Conservation (phyloP, 2,113 vertebrate genomes). For the Odontophorus gujanensis region DNA sequence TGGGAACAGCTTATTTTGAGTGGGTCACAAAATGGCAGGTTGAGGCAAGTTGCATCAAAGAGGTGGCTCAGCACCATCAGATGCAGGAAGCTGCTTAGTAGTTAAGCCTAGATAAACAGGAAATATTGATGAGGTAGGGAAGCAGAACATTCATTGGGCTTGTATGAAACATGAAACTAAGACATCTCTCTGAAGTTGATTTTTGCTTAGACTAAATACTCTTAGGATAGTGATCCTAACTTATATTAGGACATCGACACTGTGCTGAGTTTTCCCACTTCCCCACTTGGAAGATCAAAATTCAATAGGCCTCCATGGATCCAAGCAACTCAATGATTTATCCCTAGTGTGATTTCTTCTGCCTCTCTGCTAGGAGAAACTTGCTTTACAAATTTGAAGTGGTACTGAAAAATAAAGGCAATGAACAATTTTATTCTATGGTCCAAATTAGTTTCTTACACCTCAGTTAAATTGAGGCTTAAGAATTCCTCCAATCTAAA, state of each 20-base stretch:
- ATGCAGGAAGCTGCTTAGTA: background rate
- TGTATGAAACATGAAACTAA: background rate
- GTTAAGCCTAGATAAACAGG: background rate
- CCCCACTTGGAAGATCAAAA: rapidly evolving
- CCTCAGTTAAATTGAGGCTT: background rate
- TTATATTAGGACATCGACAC: background rate
- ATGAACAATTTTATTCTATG: background rate
- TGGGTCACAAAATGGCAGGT: background rate
- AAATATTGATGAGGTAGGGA: background rate
- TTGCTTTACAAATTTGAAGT: background rate
- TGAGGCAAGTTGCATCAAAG: background rate
- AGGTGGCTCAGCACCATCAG: background rate
- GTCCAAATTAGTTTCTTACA: background rate
- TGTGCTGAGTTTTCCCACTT: background rate
- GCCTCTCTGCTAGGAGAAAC: background rate
- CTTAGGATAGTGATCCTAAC: background rate
- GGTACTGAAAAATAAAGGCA: background rate
- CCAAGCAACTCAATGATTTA: background rate
- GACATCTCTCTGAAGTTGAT: background rate
- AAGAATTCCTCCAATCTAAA: background rate
- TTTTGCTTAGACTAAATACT: background rate
- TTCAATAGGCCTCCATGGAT: background rate
- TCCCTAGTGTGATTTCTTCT: background rate
- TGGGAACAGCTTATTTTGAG: background rate
- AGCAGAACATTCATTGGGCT: background rate